Evolutionary conservation across 92 coral and sea anemone species (phyloP), one percentile per base, ranked within the genome.

Genomic region (Parazoanthus atlanticus): DNA sequence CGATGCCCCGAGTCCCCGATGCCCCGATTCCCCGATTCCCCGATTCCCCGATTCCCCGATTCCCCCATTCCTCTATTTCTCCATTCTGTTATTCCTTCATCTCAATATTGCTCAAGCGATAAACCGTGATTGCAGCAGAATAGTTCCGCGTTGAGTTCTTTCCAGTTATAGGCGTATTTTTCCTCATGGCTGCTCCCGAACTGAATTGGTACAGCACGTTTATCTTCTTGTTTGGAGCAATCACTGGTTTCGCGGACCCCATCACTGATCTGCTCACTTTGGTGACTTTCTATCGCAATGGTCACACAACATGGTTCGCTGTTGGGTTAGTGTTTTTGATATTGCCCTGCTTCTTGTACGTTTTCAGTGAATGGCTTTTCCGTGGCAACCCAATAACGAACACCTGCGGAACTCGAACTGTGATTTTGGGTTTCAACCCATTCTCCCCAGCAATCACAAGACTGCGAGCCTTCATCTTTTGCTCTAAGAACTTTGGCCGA

Each of bases 251-350:
- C 36, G 90, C 90, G 6, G 90, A 88, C 28, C 90, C 90, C 23
- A 28, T 88, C 47, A 88, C 86, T 21, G 90, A 88, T 61, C 47
- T 88, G 56, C 90, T 88, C 49, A 88, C 90, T 65, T 85, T 88
- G 72, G 72, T 67, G 80, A 56, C 46, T 41, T 88, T 88, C 80
- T 88, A 88, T 46, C 86, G 80, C 49, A 31, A 9, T 5, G 90
- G 82, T 38, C 85, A 88, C 41, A 88, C 81, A 77, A 79, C 86
- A 41, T 88, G 86, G 90, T 88, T 88, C 56, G 90, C 65, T 11
- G 78, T 88, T 29, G 90, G 86, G 23, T 82, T 88, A 11, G 19
- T 43, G 38, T 88, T 88, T 49, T 32, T 88, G 12, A 11, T 88
- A 40, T 26, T 88, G 10, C 90, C 90, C 0, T 88, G 90, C 10